A percentile compares a stretch with the other conserved stretches of the same genome.
phyloP scores from a whole-genome alignment of 2,888 invertebrate species.

The Hecatera dysodea region DNA sequence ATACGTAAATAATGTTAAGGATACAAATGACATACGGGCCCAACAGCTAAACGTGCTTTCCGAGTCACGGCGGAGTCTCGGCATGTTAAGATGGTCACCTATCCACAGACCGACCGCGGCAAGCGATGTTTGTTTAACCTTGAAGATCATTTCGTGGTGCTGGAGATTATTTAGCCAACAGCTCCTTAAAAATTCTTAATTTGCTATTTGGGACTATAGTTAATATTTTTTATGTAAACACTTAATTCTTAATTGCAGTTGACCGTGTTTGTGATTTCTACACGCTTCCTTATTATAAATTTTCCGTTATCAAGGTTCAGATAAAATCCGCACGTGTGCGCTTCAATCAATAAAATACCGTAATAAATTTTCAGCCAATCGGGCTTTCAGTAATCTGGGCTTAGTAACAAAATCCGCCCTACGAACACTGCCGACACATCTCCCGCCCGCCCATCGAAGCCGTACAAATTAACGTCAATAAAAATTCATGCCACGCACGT shows the following conservation, averaged over 20 bases:
- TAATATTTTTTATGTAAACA: neutral
- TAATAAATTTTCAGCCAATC: slow-evolving; percentile 37
- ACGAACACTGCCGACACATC: slow-evolving; percentile 17
- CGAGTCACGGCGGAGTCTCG: no score
- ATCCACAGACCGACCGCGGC: no score
- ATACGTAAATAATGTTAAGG: no score
- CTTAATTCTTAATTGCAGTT: neutral
- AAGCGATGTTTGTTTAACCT: no score
- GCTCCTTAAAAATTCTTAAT: no score
- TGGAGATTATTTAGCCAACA: no score
- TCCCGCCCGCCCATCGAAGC: slow-evolving; percentile 38
- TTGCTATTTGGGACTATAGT: no score
- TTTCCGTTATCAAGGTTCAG: neutral
- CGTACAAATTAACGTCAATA: slow-evolving; percentile 47
- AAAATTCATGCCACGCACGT: slow-evolving; percentile 33
- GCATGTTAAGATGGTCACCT: no score
- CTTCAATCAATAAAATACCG: slow-evolving; percentile 9
- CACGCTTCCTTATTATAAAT: neutral
- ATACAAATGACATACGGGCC: no score
- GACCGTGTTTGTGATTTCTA: neutral
- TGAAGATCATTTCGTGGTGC: no score
- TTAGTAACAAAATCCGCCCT: slow-evolving; percentile 39
- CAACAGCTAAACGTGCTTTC: no score
- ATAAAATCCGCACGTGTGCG: neutral
- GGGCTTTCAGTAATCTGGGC: slow-evolving; percentile 43